Base-by-base conservation (phyloP, 2,113 vertebrate species). In the Brevimyrus niger region DNA sequence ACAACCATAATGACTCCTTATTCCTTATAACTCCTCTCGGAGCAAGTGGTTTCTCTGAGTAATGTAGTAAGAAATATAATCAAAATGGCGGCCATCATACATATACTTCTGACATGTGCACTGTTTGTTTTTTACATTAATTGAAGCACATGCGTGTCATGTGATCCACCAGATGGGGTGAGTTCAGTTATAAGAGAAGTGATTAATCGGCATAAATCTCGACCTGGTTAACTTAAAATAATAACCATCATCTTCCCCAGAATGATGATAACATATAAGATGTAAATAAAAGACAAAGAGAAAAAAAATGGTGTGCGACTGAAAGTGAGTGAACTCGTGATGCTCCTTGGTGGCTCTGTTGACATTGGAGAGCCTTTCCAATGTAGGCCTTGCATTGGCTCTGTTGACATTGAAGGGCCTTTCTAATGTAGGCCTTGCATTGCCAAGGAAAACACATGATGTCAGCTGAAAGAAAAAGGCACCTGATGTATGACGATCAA, bases 401-500 rank as follows among this genome's bases (percentile, higher is more conserved):
- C 46, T 21, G 6, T 89, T 84, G n/a, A 48, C 65, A 35, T 42
- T 85, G 50, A 47, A 90, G 89, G 51, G 51, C 21, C 44, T 76
- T 90, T 89, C 84, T 46, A 87, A 46, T 38, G 50, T 58, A 65
- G 55, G 21, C 82, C 58, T 42, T 87, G 50, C 48, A 69, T 90
- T 90, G 73, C 38, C 65, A 27, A 27, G 53, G 92, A 90, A 88
- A 91, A 90, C 88, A 88, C 55, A 27, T 51, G 9, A 76, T 42
- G 31, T 84, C 61, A 19, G 3, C 21, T 44, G 10, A 13, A 82
- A 87, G 46, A 85, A 80, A 27, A 35, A 61, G 53, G 87, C 17
- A 89, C 76, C 19, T 90, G 86, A 69, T 61, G 82, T 88, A 90
- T 92, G 90, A 86, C 86, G 47, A 44, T 27, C 58, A 47, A 73